phyloP scores from a whole-genome alignment of 2,888 invertebrate species.

The Morpho helenor region DNA sequence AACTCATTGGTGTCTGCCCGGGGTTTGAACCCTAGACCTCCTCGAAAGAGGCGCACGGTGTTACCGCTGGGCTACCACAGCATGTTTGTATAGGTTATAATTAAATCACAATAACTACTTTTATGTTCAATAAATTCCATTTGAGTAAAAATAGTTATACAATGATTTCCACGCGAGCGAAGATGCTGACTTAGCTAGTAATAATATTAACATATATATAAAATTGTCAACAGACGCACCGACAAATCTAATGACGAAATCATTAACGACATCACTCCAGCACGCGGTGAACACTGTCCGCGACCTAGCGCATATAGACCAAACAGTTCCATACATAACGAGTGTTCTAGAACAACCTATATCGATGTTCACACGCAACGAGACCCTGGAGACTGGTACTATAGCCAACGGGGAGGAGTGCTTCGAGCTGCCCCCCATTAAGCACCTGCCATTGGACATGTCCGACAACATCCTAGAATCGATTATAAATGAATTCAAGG shows the following conservation, averaged over 20 bases:
- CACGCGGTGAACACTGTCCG: constrained; percentile 67
- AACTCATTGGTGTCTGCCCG: no score
- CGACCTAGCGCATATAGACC: constrained; percentile 57
- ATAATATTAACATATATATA: background rate
- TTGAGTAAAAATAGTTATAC: no score
- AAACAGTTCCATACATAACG: constrained; percentile 60
- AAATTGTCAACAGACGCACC: constrained; percentile 48
- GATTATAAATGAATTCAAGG: constrained; percentile 63
- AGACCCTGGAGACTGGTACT: constrained; percentile 51
- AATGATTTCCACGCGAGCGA: no score
- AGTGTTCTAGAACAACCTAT: constrained; percentile 65
- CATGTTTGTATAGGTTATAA: no score
- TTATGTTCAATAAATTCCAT: no score
- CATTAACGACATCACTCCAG: constrained; percentile 63
- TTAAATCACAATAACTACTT: no score
- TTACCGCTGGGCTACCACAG: no score
- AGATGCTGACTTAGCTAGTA: no score
- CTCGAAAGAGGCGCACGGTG: no score
- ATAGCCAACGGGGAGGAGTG: constrained; percentile 85
- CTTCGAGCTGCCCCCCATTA: constrained; percentile 83
- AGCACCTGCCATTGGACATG: constrained; percentile 67
- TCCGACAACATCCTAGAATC: constrained; percentile 62
- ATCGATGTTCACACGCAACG: constrained; percentile 54
- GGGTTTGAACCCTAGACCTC: no score
- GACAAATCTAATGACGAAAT: constrained; percentile 62